Conservation (phyloP, 2,797 vertebrate genomes). For the Percopsis omiscomaycus region DNA sequence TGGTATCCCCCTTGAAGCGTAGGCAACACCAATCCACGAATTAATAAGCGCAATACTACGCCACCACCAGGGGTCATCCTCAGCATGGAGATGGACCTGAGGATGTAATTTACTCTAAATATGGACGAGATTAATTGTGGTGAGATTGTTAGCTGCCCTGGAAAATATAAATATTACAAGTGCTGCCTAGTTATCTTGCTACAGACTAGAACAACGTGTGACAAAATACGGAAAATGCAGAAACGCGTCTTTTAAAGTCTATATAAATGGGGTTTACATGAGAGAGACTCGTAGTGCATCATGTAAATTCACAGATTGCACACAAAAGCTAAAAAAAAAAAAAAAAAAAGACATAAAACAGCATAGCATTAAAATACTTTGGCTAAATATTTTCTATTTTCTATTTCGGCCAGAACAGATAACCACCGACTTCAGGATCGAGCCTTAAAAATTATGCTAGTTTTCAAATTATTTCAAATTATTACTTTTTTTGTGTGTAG, state of each 20-base stretch:
- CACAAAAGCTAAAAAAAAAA: conserved; percentile 19
- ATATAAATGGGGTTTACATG: not conserved
- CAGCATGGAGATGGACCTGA: not conserved
- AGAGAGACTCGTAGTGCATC: too few relatives aligned
- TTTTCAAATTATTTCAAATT: too few relatives aligned
- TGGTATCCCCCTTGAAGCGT: not conserved
- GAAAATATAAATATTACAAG: conserved; percentile 6
- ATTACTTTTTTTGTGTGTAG: too few relatives aligned
- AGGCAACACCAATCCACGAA: too few relatives aligned
- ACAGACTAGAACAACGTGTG: too few relatives aligned
- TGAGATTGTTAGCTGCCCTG: conserved; percentile 16
- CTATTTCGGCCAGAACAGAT: too few relatives aligned
- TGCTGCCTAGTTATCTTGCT: not conserved
- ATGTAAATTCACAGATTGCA: not conserved
- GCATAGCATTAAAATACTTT: not conserved
- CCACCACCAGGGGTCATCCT: conserved; percentile 53
- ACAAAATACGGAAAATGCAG: not conserved
- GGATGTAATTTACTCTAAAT: not conserved
- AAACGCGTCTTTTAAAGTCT: conserved; percentile 4
- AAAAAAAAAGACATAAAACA: not conserved
- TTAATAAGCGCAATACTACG: not conserved
- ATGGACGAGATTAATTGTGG: not conserved
- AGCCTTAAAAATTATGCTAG: too few relatives aligned
- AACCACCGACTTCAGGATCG: too few relatives aligned
- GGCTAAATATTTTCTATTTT: too few relatives aligned